Conservation (phyloP, 1,140 invertebrate species). For the Ceratina japonica region DNA sequence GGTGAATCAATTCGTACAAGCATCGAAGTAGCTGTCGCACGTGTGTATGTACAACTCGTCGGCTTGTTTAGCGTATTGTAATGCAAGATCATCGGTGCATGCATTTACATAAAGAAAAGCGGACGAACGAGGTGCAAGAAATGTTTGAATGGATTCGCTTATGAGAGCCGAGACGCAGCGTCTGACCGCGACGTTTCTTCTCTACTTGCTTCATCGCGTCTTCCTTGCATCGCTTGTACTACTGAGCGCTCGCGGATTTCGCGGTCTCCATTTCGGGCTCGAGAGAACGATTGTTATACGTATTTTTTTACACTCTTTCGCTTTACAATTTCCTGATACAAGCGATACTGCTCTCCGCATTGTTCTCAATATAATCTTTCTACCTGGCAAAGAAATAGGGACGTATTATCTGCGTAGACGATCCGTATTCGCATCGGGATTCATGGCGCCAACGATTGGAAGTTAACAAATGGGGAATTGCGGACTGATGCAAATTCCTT, state of each 20-base stretch:
- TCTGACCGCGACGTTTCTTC: not conserved
- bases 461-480: not conserved
- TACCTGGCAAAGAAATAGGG: not conserved
- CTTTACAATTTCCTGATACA: conserved; percentile 34
- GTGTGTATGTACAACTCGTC: not conserved
- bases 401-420: not conserved
- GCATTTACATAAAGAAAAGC: too few species aligned
- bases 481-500: conserved; percentile 18
- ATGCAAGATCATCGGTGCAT: not conserved
- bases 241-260: not conserved
- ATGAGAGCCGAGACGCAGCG: not conserved
- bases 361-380: not conserved
- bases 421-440: conserved; percentile 12
- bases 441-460: not conserved
- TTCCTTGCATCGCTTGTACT: not conserved
- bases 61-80: not conserved
- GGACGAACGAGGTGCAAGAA: too few species aligned
- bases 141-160: too few species aligned
- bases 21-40: too few species aligned
- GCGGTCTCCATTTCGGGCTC: not conserved
- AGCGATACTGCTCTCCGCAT: not conserved
- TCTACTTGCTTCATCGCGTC: conserved; percentile 19
- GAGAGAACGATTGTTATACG: not conserved
- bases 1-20: not conserved
- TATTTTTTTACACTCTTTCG: not conserved